Evolutionary conservation across 2,888 invertebrate species (phyloP), one percentile per base, ranked within the genome.

Genomic region (Therioaphis trifolii): DNA sequence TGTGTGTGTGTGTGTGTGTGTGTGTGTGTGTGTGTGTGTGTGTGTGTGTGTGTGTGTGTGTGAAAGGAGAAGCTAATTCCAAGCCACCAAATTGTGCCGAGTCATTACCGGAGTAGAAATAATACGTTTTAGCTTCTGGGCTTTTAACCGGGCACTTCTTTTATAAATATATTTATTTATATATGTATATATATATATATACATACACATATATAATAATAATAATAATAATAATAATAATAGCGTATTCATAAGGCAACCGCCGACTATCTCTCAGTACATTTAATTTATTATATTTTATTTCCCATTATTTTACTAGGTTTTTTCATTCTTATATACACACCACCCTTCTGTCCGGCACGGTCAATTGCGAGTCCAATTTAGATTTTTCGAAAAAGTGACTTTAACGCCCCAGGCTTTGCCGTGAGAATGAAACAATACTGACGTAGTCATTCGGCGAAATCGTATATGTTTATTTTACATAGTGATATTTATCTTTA

Each of bases 61-160:
- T 77, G 80, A 82, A 82, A 74, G 74, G 74, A 82, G 82, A 74
- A 82, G 72, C 82, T 82, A 82, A 82, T 82, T 82, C 82, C 52
- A n/a, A 82, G 49, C 82, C 52, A 82, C 63, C 61, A 58, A 72
- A 82, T 82, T 66, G 74, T 82, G 82, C 52, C 74, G 82, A 82
- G 82, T 82, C 82, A 82, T 82, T 82, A 82, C 82, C 82, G 82
- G 46, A 82, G 82, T 72, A 72, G 82, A 74, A 82, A 82, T 82
- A 82, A 82, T 82, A 82, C 82, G 82, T 74, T 82, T 82, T 82
- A 74, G 82, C 82, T 82, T 82, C 82, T 82, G 82, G 82, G 82
- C 82, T 82, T 82, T 82, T 74, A 82, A 82, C 82, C 74, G 52
- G 52, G 74, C 63, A 82, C 82, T 63, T 74, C 63, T 82, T 63